A percentile compares a stretch with the other conserved stretches of the same genome.
Conservation (phyloP, 92 coral and sea anemone genomes). For the Scolanthus callimorphus region DNA sequence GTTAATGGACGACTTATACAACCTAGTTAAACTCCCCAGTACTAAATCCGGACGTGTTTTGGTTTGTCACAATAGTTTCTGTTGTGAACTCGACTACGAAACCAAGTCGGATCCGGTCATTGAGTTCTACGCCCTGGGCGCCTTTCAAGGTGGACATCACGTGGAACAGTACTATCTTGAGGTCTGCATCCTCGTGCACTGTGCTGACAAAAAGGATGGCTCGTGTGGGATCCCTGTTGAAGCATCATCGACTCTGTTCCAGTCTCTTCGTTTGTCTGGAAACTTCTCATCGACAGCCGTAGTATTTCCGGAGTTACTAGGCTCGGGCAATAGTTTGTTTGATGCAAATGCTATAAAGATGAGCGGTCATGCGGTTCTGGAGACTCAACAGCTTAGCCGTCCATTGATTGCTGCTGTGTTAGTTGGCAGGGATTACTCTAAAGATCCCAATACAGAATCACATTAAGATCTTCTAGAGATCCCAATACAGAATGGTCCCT, state of each 20-base stretch:
- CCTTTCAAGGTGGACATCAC: constrained; percentile 69
- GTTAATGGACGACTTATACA: constrained; percentile 58
- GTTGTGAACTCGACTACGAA: constrained; percentile 58
- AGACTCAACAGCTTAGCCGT: constrained; percentile 17
- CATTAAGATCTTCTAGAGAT: too few relatives aligned
- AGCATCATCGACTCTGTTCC: constrained; percentile 61
- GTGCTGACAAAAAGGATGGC: constrained; percentile 34
- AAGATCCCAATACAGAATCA: too few relatives aligned
- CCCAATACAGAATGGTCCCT: too few relatives aligned
- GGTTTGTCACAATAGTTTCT: constrained; percentile 58
- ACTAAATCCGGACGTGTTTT: constrained; percentile 24
- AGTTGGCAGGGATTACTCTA: constrained; percentile 64
- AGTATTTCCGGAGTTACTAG: constrained; percentile 75
- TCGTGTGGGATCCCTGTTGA: constrained; percentile 69
- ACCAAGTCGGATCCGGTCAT: constrained; percentile 10
- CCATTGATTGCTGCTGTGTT: constrained; percentile 87
- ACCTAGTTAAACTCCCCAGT: constrained; percentile 41
- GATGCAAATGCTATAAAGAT: constrained; percentile 32
- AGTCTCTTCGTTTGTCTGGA: constrained; percentile 60
- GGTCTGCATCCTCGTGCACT: constrained; percentile 78
- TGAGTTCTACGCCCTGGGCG: constrained; percentile 77
- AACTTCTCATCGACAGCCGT: constrained; percentile 71
- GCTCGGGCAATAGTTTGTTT: constrained; percentile 50
- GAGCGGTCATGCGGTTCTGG: constrained; percentile 41
- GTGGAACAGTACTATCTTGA: constrained; percentile 57